These are phyloP conservation scores for Norana najaformis DNA, from an alignment of 2,888 invertebrate genomes.

Conservation along the genomic window DNA sequence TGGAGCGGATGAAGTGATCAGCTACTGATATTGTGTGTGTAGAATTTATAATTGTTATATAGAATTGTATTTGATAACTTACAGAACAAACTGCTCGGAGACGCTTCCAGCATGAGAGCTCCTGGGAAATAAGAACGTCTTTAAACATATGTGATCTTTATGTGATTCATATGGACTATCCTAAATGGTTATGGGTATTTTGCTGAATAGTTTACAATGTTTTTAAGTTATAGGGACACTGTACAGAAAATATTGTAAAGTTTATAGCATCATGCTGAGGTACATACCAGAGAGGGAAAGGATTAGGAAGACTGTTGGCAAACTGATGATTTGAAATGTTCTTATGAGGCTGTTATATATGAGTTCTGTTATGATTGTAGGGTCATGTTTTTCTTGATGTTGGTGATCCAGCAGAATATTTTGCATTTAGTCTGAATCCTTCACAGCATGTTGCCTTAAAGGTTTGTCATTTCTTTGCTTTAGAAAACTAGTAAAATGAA, in stretches of 20 bases:
- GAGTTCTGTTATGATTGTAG: constrained; percentile 44
- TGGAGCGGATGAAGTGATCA: neutral
- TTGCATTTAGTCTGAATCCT: constrained; percentile 55
- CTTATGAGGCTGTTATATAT: too few species aligned
- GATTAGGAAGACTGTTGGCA: neutral
- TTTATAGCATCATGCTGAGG: neutral
- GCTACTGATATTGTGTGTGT: neutral
- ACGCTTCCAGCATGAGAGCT: too few species aligned
- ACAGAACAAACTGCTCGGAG: too few species aligned
- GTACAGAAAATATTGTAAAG: neutral
- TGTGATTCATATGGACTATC: neutral
- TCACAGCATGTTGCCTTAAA: constrained; percentile 40
- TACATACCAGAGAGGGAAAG: neutral
- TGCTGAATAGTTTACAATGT: neutral
- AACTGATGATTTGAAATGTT: too few species aligned
- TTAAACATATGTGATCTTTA: too few species aligned
- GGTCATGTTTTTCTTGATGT: constrained; percentile 60
- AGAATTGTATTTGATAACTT: too few species aligned
- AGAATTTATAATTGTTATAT: neutral
- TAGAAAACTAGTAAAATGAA: neutral
- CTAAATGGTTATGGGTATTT: neutral
- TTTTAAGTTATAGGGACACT: neutral
- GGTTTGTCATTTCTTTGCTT: neutral
- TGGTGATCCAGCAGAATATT: constrained; percentile 58
- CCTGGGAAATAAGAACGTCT: too few species aligned